Percentiles rank a stretch among this genome's conserved stretches.
These are phyloP conservation scores for Neostethus bicornis DNA, from an alignment of 2,797 vertebrate genomes.

Conservation along the genomic window DNA sequence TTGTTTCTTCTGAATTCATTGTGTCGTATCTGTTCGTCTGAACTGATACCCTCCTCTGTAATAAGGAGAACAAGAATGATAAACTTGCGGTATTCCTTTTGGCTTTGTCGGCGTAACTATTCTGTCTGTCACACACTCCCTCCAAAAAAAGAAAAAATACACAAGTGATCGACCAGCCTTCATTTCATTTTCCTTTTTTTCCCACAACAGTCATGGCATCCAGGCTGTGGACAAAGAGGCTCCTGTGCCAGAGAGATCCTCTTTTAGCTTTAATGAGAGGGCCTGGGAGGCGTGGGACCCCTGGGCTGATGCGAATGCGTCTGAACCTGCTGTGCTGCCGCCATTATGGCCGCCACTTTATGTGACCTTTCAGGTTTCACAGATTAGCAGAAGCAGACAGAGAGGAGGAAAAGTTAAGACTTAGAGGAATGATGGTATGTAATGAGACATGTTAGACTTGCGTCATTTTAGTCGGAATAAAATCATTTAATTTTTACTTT, in stretches of 20 bases:
- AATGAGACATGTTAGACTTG: constrained; percentile 4
- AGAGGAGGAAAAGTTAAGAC: constrained; percentile 8
- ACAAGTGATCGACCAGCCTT: constrained; percentile 64
- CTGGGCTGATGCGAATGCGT: constrained; percentile 58
- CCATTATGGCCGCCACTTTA: constrained; percentile 38
- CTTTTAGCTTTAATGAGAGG: constrained; percentile 81
- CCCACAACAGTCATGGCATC: constrained; percentile 71
- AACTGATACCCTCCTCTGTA: background rate
- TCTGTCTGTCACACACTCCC: no score
- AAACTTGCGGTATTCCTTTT: constrained; percentile 31
- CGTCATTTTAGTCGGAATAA: constrained; percentile 12
- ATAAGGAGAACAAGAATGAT: constrained; percentile 4
- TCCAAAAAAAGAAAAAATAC: constrained; percentile 23
- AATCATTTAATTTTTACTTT: background rate
- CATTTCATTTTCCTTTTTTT: constrained; percentile 55
- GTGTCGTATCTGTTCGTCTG: background rate
- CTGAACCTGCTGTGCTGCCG: constrained; percentile 64
- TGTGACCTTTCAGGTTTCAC: constrained; percentile 52
- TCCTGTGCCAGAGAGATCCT: constrained; percentile 76
- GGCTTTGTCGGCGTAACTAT: constrained; percentile 58
- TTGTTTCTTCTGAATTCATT: background rate
- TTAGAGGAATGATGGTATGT: constrained; percentile 14
- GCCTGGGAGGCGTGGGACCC: constrained; percentile 75
- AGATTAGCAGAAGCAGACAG: constrained; percentile 10
- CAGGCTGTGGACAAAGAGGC: constrained; percentile 75